phyloP scores from a whole-genome alignment of 2,888 invertebrate genomes.

The Cabera pusaria region DNA sequence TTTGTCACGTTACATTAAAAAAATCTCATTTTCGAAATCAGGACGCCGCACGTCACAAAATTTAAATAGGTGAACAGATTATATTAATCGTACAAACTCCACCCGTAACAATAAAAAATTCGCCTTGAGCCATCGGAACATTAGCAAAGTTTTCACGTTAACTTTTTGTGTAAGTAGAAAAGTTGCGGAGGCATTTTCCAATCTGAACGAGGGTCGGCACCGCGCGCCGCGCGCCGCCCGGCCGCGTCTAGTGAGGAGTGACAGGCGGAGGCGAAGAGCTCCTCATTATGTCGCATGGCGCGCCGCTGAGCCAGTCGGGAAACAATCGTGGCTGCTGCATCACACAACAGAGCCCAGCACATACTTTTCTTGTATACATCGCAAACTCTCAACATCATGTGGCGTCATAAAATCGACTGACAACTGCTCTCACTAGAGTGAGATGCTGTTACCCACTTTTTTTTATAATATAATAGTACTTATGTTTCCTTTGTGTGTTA shows the following conservation, averaged over 20 bases:
- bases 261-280: slow-evolving; percentile 36
- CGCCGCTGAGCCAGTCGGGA: slow-evolving; percentile 48
- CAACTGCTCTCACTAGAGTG: no score
- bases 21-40: neutral
- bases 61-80: slow-evolving; percentile 19
- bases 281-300: slow-evolving; percentile 62
- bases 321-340: slow-evolving; percentile 40
- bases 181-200: slow-evolving; percentile 72
- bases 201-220: slow-evolving; percentile 53
- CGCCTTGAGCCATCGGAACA: slow-evolving; percentile 58
- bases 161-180: slow-evolving; percentile 73
- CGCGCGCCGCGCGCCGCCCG: no score
- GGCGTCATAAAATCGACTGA: no score
- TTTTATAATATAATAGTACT: no score
- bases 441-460: no score
- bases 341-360: no score
- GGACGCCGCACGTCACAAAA: slow-evolving; percentile 2
- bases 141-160: slow-evolving; percentile 65
- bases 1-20: slow-evolving; percentile 9
- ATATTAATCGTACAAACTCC: slow-evolving; percentile 34
- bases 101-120: slow-evolving; percentile 55
- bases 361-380: no score
- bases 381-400: no score
- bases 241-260: slow-evolving; percentile 35
- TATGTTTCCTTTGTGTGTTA: no score